Evolutionary conservation across 2,888 invertebrate species (phyloP).

Genomic region (Rhabditophanes sp.): DNA sequence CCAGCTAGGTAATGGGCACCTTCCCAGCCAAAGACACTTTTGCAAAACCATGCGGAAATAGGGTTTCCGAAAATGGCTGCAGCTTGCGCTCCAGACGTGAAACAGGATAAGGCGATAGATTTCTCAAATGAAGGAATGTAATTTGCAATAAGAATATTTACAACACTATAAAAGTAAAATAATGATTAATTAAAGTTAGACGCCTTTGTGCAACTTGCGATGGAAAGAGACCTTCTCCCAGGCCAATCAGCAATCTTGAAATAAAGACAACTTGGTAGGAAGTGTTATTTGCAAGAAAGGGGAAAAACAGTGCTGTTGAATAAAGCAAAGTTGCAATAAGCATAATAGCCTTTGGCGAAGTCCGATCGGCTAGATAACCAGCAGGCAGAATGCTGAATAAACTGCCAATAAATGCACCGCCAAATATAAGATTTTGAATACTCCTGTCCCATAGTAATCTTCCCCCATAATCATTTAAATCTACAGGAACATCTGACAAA

Average conservation of each 20-base stretch:
- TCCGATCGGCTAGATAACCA: conserved; percentile 21
- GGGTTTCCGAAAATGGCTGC: conserved; percentile 22
- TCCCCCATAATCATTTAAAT: conserved; percentile 7
- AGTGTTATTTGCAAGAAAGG: conserved; percentile 17
- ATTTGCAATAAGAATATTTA: conserved; percentile 26
- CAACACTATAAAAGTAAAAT: too few species aligned
- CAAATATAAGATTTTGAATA: conserved; percentile 26
- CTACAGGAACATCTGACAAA: too few species aligned
- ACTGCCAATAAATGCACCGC: conserved; percentile 28
- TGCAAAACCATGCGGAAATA: conserved; percentile 23
- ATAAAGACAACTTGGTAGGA: conserved; percentile 20
- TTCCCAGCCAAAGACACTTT: conserved; percentile 21
- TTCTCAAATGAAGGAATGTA: conserved; percentile 30
- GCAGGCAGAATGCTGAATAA: conserved; percentile 23
- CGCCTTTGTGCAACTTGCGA: too few species aligned
- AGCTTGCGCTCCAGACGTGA: conserved; percentile 27
- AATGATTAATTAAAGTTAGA: too few species aligned
- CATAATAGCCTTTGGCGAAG: conserved; percentile 11
- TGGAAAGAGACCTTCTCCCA: too few species aligned
- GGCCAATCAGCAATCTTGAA: conserved; percentile 24
- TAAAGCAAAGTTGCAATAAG: conserved; percentile 7
- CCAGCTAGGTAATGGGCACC: conserved; percentile 26
- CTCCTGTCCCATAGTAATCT: conserved; percentile 19
- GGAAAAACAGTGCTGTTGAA: conserved; percentile 17
- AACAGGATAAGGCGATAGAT: conserved; percentile 22